Percentiles rank a stretch among this genome's conserved stretches.
Conservation (phyloP, 2,113 vertebrate species). For the Caranx melampygus region DNA sequence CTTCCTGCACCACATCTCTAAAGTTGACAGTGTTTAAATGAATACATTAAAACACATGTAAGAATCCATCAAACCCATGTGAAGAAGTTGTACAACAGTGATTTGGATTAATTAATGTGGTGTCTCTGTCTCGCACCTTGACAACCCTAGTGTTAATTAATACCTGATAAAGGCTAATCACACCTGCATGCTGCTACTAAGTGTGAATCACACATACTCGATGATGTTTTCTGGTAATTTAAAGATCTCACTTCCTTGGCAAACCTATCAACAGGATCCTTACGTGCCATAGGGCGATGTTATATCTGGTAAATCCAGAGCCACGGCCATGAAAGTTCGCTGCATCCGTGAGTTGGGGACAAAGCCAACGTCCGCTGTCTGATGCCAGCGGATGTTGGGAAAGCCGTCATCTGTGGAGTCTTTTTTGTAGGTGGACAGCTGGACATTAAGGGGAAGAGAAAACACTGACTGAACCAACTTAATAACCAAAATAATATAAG, state of each 20-base stretch:
- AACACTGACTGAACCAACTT: neutral
- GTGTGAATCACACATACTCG: neutral
- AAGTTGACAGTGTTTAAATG: neutral
- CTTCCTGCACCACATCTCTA: neutral
- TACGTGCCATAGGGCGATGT: conserved; percentile 87
- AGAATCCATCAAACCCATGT: too few species aligned
- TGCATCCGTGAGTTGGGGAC: conserved; percentile 88
- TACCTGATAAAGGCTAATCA: neutral
- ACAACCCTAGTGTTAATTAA: too few species aligned
- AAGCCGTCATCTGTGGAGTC: conserved; percentile 66
- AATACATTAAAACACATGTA: too few species aligned
- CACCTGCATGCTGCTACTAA: neutral
- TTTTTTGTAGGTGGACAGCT: conserved; percentile 84
- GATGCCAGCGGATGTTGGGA: conserved; percentile 92
- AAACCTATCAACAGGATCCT: neutral
- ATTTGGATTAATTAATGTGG: neutral
- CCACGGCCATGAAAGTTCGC: conserved; percentile 93
- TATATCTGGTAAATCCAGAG: conserved; percentile 89
- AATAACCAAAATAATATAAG: neutral
- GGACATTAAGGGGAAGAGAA: neutral
- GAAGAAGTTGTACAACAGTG: neutral
- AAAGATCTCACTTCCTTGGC: neutral
- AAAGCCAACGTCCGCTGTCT: conserved; percentile 88
- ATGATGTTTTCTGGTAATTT: neutral
- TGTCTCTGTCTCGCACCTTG: neutral